Evolutionary conservation across 2,888 invertebrate genomes (phyloP), one percentile per base, ranked within the genome.

Genomic region (Nomada ruficornis): DNA sequence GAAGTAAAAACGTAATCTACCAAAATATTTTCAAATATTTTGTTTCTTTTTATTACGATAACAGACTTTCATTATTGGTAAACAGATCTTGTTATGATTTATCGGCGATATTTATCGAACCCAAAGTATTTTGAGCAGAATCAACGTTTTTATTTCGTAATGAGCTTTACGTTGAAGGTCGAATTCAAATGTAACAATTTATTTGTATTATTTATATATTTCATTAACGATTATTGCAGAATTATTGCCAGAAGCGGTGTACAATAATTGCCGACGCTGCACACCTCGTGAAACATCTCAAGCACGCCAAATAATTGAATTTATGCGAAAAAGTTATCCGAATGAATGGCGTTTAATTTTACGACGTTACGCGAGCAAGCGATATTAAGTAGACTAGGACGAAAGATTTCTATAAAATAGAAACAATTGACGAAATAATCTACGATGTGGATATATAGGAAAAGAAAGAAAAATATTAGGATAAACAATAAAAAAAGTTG

Each of bases 191-290:
- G 52, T 42, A 63, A 63, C 18, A 54, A 42, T 72, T 50, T 15
- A 29, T 20, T 50, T 5, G n/a, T 29, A 15, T 70, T 50, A 59
- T 29, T 26, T 70, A 50, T 7, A 60, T 47, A 70, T 72, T 54
- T 42, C 13, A 23, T 63, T 63, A 36, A 55, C 36, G 0, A 42
- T 79, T 79, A 4, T 65, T 50, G 1, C 90, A 95, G 95, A 92
- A 89, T 94, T 95, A 26, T 92, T 96, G 10, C 95, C 95, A 2
- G 95, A 95, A 92, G 95, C 95, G 50, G 93, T 96, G 71, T 93
- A 94, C 67, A 94, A 95, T 69, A 94, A 95, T 81, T 96, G 96
- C 87, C 90, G 94, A 65, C 93, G 94, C 36, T 96, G 96, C 87
- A 94, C 94, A 55, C 91, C 94, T 0, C 93, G 94, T 79, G 95